A percentile compares a stretch with the other conserved stretches of the same genome.
phyloP scores from a whole-genome alignment of 1,140 invertebrate genomes.

The Anagrus nilaparvatae region DNA sequence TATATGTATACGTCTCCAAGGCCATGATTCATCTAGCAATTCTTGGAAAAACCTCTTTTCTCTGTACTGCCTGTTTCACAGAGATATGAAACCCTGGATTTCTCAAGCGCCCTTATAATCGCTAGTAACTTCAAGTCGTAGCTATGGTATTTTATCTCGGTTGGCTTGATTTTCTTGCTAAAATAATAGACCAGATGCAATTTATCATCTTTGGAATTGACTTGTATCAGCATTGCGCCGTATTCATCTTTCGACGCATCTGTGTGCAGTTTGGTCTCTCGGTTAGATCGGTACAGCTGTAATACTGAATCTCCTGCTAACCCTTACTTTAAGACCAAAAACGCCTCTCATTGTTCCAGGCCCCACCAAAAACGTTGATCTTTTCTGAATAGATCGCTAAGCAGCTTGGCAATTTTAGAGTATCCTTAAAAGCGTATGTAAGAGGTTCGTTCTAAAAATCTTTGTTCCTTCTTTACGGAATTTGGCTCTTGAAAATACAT shows the following conservation, averaged over 20 bases:
- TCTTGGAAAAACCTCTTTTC: constrained; percentile 20
- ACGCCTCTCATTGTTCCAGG: constrained; percentile 10
- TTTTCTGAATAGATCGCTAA: constrained; percentile 12
- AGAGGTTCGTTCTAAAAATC: constrained; percentile 8
- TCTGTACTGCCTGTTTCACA: constrained; percentile 23
- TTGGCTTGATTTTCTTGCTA: constrained; percentile 22
- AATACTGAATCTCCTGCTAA: neutral
- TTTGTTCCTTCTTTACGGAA: constrained; percentile 10
- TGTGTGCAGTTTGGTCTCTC: constrained; percentile 12
- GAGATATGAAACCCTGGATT: constrained; percentile 30
- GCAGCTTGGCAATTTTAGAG: constrained; percentile 9
- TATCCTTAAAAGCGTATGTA: constrained; percentile 7
- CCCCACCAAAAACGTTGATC: constrained; percentile 11
- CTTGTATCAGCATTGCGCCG: constrained; percentile 12
- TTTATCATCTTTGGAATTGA: constrained; percentile 9
- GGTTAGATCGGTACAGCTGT: constrained; percentile 1
- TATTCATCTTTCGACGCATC: constrained; percentile 14
- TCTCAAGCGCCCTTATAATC: constrained; percentile 19
- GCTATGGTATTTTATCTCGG: constrained; percentile 22
- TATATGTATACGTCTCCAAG: constrained; percentile 24
- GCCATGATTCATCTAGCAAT: constrained; percentile 29
- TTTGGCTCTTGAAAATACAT: constrained; percentile 6
- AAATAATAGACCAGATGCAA: constrained; percentile 25
- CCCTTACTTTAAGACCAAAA: neutral
- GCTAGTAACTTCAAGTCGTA: constrained; percentile 23